Base-by-base conservation (phyloP, 1,140 invertebrate genomes). In the Maniola jurtina region DNA sequence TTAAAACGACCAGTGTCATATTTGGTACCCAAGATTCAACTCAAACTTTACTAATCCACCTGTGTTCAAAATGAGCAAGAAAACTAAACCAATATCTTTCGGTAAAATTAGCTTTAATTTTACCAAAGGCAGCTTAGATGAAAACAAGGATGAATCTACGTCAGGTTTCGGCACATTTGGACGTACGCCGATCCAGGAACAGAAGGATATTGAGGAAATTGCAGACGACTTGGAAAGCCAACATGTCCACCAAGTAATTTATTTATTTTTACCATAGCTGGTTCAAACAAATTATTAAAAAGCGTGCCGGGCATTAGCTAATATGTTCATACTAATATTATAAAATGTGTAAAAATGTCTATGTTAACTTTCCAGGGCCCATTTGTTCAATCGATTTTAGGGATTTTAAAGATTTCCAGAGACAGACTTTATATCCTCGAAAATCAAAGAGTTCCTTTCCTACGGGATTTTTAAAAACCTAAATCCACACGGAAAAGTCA, bases 181-280 rank as follows among this genome's bases (percentile, higher is more conserved):
- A 2, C 83, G 92, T 57, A 84, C 79, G 14, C 89, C 88, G 5
- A 89, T 87, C 25, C 92, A 93, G 73, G 80, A 86, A 50, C 90
- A 92, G 50, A 90, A 86, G 59, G 88, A 91, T 77, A 94, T 95
- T n/a, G 92, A 93, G 72, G 92, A 93, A 72, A 92, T 95, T 2
- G 92, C 94, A 16, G 94, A 95, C 15, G 95, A 96, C 71, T 83
- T 93, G 33, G 95, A 96, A 78, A 92, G 84, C 25, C 92, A 94
- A 69, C 92, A 94, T 66, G 85, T 96, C 0, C 92, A 95, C 70
- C 89, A 94, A 68, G 83, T 95, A 0, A 25, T 25, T 25, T 25
- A 25, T 25, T 25, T 2, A 25, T 25, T 25, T n/a, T 25, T 25
- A 25, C 25, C 25, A 25, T 2, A 25, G 25, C 1, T 25, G 1